Conservation (phyloP, 2,888 invertebrate species). For the Deroplatys truncata region DNA sequence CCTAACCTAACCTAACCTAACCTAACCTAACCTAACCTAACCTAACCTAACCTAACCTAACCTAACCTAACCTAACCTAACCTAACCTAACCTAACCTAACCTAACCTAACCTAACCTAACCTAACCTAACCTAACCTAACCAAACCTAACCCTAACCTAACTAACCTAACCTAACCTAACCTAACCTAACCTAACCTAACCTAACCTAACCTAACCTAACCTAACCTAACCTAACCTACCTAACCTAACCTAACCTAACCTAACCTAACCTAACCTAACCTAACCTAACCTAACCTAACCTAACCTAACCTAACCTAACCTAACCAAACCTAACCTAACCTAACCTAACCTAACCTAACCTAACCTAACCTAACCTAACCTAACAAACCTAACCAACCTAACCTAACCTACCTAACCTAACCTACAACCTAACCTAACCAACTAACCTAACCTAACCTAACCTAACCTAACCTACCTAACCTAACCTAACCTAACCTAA, state of each 20-base stretch:
- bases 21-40: slow-evolving; percentile 33
- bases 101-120: slow-evolving; percentile 25
- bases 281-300: no score
- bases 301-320: slow-evolving; percentile 25
- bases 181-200: background rate
- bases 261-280: no score
- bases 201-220: slow-evolving; percentile 27
- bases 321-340: no score
- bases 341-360: no score
- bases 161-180: slow-evolving; percentile 29
- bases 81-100: slow-evolving; percentile 26
- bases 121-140: slow-evolving; percentile 8
- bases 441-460: slow-evolving; percentile 27
- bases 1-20: slow-evolving; percentile 33
- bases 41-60: slow-evolving; percentile 34
- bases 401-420: slow-evolving; percentile 22
- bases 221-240: no score
- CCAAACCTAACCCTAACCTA: slow-evolving; percentile 21
- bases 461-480: slow-evolving; percentile 28
- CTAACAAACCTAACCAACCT: slow-evolving; percentile 29
- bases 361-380: slow-evolving; percentile 16
- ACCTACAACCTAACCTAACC: slow-evolving; percentile 4
- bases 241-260: no score
- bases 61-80: slow-evolving; percentile 33
- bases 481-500: slow-evolving; percentile 30